These are phyloP conservation scores for Blastobasis adustella DNA, from an alignment of 2,888 invertebrate species.

Conservation along the genomic window DNA sequence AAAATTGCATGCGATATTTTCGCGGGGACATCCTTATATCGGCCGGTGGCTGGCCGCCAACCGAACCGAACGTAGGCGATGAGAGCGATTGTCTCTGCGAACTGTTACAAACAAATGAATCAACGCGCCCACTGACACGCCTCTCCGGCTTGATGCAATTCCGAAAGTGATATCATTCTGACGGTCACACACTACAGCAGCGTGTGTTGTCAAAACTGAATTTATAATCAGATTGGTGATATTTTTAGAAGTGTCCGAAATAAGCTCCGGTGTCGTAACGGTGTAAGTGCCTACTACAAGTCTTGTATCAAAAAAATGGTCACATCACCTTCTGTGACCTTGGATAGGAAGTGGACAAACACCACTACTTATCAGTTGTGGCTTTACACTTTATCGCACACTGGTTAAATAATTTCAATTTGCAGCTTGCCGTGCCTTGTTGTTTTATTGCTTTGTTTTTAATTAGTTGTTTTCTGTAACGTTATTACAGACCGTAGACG, in stretches of 20 bases:
- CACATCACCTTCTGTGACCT: conserved; percentile 22
- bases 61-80: conserved; percentile 8
- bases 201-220: conserved; percentile 4
- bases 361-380: conserved; percentile 19
- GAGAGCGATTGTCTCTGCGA: conserved; percentile 1
- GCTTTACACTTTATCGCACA: no score
- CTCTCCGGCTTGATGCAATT: not conserved
- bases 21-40: not conserved
- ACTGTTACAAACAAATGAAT: conserved; percentile 16
- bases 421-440: conserved; percentile 8
- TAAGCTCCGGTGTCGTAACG: no score
- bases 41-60: conserved; percentile 3
- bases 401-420: no score
- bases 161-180: not conserved
- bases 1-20: conserved; percentile 5
- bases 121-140: conserved; percentile 14
- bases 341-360: conserved; percentile 17
- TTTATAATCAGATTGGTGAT: not conserved
- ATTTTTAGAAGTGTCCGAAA: no score
- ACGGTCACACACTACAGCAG: not conserved
- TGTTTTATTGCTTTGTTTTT: not conserved
- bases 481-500: not conserved
- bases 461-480: not conserved
- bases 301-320: conserved; percentile 14
- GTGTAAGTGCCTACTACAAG: no score